Conservation (phyloP, 2,888 invertebrate genomes). For the Drosophila paranaensis region DNA sequence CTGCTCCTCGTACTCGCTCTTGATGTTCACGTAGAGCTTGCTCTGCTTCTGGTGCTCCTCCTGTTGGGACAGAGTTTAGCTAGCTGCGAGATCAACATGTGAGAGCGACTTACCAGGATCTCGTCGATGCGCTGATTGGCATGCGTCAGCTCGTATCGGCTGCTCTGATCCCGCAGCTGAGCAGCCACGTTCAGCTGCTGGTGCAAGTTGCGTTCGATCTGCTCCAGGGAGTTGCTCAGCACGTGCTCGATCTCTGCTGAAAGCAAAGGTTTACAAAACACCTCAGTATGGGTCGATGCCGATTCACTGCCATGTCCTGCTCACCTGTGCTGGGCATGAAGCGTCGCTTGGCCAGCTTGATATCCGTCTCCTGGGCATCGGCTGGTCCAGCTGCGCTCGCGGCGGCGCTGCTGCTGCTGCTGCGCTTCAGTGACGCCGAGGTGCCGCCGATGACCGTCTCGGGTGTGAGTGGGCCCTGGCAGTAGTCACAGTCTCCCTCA, state of each 20-base stretch:
- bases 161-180: constrained; percentile 81
- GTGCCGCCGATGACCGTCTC: constrained; percentile 32
- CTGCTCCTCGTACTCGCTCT: constrained; percentile 82
- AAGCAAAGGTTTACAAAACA: neutral
- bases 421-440: constrained; percentile 44
- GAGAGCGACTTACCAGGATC: constrained; percentile 77
- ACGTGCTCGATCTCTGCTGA: constrained; percentile 80
- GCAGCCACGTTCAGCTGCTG: constrained; percentile 81
- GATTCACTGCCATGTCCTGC: neutral
- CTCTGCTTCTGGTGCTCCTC: constrained; percentile 84
- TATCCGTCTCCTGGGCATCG: constrained; percentile 35
- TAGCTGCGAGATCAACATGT: neutral
- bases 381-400: neutral
- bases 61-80: constrained; percentile 54
- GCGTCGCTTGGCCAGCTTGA: constrained; percentile 61
- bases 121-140: constrained; percentile 82
- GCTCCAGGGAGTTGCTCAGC: constrained; percentile 79
- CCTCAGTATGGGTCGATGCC: no score
- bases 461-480: constrained; percentile 53
- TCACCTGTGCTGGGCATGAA: constrained; percentile 69
- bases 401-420: constrained; percentile 25
- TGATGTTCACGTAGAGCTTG: constrained; percentile 82
- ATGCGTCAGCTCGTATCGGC: constrained; percentile 78
- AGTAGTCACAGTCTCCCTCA: constrained; percentile 59
- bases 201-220: constrained; percentile 79